Evolutionary conservation across 2,113 vertebrate genomes (phyloP), one percentile per base, ranked within the genome.

Genomic region (Prunella fulvescens): DNA sequence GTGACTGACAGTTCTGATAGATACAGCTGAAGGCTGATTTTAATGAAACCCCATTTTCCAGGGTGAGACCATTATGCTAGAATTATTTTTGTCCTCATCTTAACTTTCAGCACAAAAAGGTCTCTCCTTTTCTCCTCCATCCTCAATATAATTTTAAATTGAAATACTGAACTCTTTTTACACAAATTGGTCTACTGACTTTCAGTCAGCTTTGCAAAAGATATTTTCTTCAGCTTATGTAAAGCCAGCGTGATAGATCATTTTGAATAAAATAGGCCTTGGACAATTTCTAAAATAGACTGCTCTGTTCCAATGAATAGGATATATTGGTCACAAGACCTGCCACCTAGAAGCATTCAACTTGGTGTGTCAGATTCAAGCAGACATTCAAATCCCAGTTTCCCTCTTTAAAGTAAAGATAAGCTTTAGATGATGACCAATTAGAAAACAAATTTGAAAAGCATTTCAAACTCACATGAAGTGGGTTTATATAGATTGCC

Each of bases 1-100:
- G 28, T 88, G 90, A 95, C 64, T 96, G 95, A 96, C 94, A 93
- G 83, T 76, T 95, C 69, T 78, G 64, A 90, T 51, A 92, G 64
- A 44, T 31, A 74, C 51, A 60, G 85, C 44, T 84, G 86, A 95
- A 90, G 61, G 51, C n/a, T 78, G 33, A 90, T 50, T 92, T 92
- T 94, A 95, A 93, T 93, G 85, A 90, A 96, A 88, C 10, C 6
- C 42, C 51, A 69, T 90, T 96, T 94, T 88, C 79, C 76, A 92
- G 76, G 33, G 44, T 15, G 40, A 94, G 35, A 78, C 47, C 61
- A 73, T 90, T 92, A 61, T 80, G 45, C 42, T 54, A 54, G 74
- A 90, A 92, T 86, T 92, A 81, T 67, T 93, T 93, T 67, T 71
- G 76, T 88, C 82, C 82, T 92, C 85, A 90, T 92, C 76, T 90